Conservation (phyloP, 2,113 vertebrate genomes). For the Ciconia maguari region DNA sequence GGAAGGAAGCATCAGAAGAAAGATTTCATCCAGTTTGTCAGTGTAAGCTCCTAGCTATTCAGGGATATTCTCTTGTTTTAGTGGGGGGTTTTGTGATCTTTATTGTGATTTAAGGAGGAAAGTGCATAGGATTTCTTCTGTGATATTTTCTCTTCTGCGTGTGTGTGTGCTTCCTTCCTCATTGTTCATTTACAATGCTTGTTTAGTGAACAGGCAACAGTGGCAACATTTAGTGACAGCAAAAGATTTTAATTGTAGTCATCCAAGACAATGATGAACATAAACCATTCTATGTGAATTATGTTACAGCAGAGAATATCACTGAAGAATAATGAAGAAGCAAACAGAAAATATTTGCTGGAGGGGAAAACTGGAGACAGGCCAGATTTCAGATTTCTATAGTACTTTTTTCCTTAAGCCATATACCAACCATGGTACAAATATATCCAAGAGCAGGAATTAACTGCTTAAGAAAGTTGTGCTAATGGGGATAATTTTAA, state of each 20-base stretch:
- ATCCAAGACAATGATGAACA: rapidly evolving
- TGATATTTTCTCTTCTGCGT: not conserved
- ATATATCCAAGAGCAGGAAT: not conserved
- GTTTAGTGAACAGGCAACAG: not conserved
- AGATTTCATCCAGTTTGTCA: not conserved
- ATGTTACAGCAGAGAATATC: not conserved
- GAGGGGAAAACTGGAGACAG: not conserved
- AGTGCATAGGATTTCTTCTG: not conserved
- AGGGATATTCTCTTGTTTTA: not conserved
- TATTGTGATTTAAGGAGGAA: not conserved
- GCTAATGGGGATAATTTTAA: not conserved
- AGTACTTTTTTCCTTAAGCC: not conserved
- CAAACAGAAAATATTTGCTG: constrained; percentile 26
- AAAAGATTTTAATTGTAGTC: not conserved
- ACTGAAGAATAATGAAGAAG: not conserved
- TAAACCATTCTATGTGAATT: not conserved
- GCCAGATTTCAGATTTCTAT: not conserved
- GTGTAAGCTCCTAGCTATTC: not conserved
- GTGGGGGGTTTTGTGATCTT: not conserved
- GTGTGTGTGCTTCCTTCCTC: not conserved
- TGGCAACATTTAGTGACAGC: not conserved
- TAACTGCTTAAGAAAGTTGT: not conserved
- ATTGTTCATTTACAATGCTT: not conserved
- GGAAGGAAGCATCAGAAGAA: not conserved
- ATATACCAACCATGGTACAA: not conserved